Conservation (phyloP, 64 coral and sea anemone genomes). For the Montipora cactus region DNA sequence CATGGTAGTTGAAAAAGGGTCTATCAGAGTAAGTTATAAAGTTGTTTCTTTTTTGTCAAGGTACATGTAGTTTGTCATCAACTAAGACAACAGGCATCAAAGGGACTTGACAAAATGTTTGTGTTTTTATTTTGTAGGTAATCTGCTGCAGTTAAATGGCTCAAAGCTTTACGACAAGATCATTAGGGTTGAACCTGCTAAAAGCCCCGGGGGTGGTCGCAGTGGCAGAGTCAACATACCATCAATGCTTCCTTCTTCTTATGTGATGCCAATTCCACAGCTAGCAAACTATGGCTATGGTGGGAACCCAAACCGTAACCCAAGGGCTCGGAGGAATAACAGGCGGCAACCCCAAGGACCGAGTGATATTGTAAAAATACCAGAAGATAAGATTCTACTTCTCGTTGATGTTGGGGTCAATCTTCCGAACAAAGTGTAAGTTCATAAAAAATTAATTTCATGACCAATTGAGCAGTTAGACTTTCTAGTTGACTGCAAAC, state of each 20-base stretch:
- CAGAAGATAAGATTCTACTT: constrained; percentile 73
- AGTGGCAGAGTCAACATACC: constrained; percentile 32
- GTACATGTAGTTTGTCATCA: no score
- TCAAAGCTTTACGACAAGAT: constrained; percentile 77
- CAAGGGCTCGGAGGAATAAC: constrained; percentile 9
- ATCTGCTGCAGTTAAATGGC: constrained; percentile 80
- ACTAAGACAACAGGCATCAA: no score
- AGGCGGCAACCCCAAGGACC: constrained; percentile 47
- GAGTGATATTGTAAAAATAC: constrained; percentile 78
- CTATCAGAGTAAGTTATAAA: no score
- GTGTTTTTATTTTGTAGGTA: not conserved
- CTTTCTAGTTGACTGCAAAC: no score
- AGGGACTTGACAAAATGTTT: no score
- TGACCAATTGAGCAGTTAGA: no score
- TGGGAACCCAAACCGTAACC: constrained; percentile 28
- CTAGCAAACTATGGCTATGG: not conserved
- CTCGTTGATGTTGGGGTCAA: constrained; percentile 95
- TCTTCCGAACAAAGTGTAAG: constrained; percentile 95
- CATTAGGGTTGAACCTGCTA: constrained; percentile 85
- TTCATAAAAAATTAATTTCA: not conserved
- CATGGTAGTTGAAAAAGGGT: no score
- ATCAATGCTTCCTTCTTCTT: constrained; percentile 24
- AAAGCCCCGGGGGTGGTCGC: constrained; percentile 41
- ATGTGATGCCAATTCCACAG: constrained; percentile 4
- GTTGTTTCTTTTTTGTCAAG: no score